These are phyloP conservation scores for Bubo bubo DNA, from an alignment of 2,113 vertebrate species.

Conservation along the genomic window DNA sequence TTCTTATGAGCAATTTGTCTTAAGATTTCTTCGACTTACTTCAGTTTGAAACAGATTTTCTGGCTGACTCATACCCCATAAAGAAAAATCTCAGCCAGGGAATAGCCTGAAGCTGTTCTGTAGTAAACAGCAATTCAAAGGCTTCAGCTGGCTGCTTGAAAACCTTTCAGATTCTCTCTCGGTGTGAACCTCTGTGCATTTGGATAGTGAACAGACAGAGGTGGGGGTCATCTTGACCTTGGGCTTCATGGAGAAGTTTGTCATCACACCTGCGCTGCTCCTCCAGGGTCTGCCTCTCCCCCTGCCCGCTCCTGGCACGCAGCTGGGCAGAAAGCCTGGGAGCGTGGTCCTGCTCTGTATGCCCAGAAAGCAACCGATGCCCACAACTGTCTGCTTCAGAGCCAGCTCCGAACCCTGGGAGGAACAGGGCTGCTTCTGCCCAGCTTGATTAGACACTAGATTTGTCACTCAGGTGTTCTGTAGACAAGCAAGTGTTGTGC, in stretches of 20 bases:
- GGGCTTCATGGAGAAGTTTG: not conserved
- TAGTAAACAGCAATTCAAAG: not conserved
- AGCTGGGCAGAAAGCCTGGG: not conserved
- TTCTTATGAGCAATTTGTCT: not conserved
- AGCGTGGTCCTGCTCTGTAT: not conserved
- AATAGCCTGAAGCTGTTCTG: not conserved
- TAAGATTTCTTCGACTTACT: not conserved
- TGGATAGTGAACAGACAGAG: not conserved
- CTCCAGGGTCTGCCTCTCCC: not conserved
- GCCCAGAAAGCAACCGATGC: not conserved
- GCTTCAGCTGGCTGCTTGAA: not conserved
- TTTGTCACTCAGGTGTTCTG: not conserved
- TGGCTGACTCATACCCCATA: slow-evolving; percentile 26
- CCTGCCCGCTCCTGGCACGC: not conserved
- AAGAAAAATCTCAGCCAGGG: not conserved
- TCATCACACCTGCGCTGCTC: not conserved
- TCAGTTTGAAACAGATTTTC: slow-evolving; percentile 11
- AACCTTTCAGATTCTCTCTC: not conserved
- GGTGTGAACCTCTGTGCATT: accelerated
- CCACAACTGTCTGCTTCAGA: not conserved
- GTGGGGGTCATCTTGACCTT: not conserved
- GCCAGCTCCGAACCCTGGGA: not conserved
- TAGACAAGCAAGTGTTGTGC: not conserved
- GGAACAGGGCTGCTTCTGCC: not conserved
- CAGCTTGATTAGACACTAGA: too few species aligned